Evolutionary conservation across 1,140 invertebrate genomes (phyloP).

Genomic region (Stegodyphus dumicola): DNA sequence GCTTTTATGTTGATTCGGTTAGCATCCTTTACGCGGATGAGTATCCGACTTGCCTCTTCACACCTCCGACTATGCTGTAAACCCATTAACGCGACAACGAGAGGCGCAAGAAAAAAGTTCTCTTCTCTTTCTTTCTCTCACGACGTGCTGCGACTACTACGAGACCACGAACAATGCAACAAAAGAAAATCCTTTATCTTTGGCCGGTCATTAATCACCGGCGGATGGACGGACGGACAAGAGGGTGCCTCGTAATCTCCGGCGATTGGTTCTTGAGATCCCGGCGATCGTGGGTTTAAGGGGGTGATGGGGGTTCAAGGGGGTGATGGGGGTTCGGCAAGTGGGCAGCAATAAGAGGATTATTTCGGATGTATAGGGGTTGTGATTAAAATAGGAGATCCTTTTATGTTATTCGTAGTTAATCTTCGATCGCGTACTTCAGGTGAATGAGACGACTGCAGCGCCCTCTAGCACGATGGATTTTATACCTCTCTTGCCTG

Average conservation of each 20-base stretch:
- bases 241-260: slow-evolving; percentile 22
- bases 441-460: slow-evolving; percentile 2
- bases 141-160: slow-evolving; percentile 35
- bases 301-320: slow-evolving; percentile 10
- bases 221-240: not conserved
- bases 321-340: slow-evolving; percentile 5
- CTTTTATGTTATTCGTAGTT: not conserved
- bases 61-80: slow-evolving; percentile 24
- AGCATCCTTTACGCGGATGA: too few relatives aligned
- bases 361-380: not conserved
- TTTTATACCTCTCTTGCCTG: too few relatives aligned
- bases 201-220: slow-evolving; percentile 42
- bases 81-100: slow-evolving; percentile 29
- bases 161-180: slow-evolving; percentile 13
- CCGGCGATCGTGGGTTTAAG: not conserved
- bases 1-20: too few relatives aligned
- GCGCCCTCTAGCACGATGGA: too few relatives aligned
- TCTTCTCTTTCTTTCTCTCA: not conserved
- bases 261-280: slow-evolving; percentile 49
- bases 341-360: slow-evolving; percentile 5
- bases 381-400: not conserved
- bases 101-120: slow-evolving; percentile 20
- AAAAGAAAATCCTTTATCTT: slow-evolving; percentile 44
- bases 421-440: not conserved
- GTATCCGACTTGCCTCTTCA: slow-evolving; percentile 19